Base-by-base conservation (phyloP, 2,113 vertebrate genomes). In the Solea solea region DNA sequence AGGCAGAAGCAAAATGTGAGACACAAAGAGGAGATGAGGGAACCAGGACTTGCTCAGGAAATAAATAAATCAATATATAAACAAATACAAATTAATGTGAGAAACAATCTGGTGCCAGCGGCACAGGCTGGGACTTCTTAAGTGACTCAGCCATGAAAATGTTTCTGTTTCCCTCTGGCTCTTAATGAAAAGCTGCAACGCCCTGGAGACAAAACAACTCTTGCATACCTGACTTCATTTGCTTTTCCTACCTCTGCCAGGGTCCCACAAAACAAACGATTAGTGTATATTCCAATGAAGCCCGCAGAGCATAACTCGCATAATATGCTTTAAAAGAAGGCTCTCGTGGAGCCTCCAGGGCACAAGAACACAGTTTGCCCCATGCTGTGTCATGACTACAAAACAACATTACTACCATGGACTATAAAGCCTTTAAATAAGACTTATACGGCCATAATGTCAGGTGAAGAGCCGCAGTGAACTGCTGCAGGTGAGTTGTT, bases 211-310 rank as follows among this genome's bases (percentile, higher is more conserved):
- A 50, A 51, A 63, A 63, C 56, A 72, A 64, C 42, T 80, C 68
- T 48, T 14, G 55, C 86, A 86, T 81, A 82, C 82, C 83, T 82
- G 68, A 78, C 64, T 85, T 75, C 82, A 80, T 85, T 88, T 83
- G 56, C 16, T 63, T 78, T 4, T 50, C 45, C 49, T 60, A 61
- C 55, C 62, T 42, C 15, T 52, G 45, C 64, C 62, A 48, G 16
- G 7, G 53, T 57, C 64, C 42, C 60, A 15, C n/a, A 80, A 58
- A 70, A 79, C 81, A 76, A 87, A 72, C 70, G 7, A 92, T 86
- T 82, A 81, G 45, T 53, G 69, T 55, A 66, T 53, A 81, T 84
- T 77, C 80, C 41, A 69, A 58, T 54, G 68, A 54, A 77, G 72
- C 72, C 57, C 63, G 78, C 55, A 65, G 78, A 57, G 28, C 60